These are phyloP conservation scores for Eptatretus atami DNA, from an alignment of 2,797 vertebrate genomes.

Conservation along the genomic window DNA sequence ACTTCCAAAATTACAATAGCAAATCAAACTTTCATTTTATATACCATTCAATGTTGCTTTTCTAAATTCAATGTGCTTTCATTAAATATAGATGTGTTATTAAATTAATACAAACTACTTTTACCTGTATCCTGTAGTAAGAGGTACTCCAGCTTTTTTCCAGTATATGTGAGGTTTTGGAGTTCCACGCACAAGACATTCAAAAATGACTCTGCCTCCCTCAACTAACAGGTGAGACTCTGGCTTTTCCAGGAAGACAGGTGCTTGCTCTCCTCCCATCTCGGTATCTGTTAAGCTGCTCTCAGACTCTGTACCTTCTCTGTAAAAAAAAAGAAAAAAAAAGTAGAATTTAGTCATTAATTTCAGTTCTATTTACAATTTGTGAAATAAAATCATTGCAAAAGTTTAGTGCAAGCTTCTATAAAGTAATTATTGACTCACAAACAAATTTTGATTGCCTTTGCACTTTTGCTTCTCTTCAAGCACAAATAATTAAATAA, in stretches of 20 bases:
- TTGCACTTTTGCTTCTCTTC: too few relatives aligned
- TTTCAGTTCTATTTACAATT: background rate
- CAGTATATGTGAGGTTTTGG: slow-evolving; percentile 48
- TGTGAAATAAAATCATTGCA: background rate
- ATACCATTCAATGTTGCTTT: background rate
- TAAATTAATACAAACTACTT: background rate
- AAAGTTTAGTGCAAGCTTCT: background rate
- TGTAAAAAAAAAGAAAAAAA: slow-evolving; percentile 19
- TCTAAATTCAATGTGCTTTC: too few relatives aligned
- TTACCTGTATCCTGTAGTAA: slow-evolving; percentile 55
- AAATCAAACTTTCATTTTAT: background rate
- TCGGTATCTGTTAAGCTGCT: slow-evolving; percentile 14
- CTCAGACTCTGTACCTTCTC: slow-evolving; percentile 25
- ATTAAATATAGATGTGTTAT: background rate
- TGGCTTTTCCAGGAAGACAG: slow-evolving; percentile 33
- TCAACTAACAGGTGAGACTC: slow-evolving; percentile 47
- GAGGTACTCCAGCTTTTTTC: slow-evolving; percentile 44
- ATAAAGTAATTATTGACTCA: too few relatives aligned
- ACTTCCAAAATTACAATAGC: too few relatives aligned
- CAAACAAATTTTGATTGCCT: too few relatives aligned
- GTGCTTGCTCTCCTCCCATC: slow-evolving; percentile 13
- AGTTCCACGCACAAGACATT: slow-evolving; percentile 50
- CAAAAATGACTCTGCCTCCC: slow-evolving; percentile 49
- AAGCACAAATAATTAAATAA: too few relatives aligned
- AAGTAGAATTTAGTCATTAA: background rate